A percentile compares a stretch with the other conserved stretches of the same genome.
phyloP scores from a whole-genome alignment of 2,888 invertebrate species.

The Augochlorella aurata region DNA sequence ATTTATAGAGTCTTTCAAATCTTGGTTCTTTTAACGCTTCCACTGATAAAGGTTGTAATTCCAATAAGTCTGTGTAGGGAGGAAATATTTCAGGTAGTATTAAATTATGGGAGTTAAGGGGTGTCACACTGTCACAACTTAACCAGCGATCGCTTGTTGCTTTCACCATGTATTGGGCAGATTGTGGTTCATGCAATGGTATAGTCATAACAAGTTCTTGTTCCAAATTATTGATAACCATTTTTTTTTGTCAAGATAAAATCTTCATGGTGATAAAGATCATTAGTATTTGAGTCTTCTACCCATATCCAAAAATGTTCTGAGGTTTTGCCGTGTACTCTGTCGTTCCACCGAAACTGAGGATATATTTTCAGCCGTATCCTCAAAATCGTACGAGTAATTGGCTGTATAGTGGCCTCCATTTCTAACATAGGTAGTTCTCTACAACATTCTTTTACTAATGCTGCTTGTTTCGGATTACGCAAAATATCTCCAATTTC shows the following conservation, averaged over 20 bases:
- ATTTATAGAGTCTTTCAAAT: constrained; percentile 93
- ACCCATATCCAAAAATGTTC: constrained; percentile 99
- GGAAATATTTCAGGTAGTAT: constrained; percentile 96
- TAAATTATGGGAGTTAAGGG: constrained; percentile 91
- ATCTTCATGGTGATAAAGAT: constrained; percentile 97
- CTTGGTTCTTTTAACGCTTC: constrained; percentile 89
- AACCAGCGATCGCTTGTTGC: constrained; percentile 94
- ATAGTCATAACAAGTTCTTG: constrained; percentile 97
- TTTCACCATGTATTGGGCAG: constrained; percentile 94
- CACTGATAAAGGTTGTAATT: constrained; percentile 94
- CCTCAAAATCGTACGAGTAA: constrained; percentile 94
- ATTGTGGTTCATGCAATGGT: constrained; percentile 94
- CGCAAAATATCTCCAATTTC: constrained; percentile 92
- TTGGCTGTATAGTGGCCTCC: constrained; percentile 94
- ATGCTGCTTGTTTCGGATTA: constrained; percentile 89
- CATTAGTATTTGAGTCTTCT: constrained; percentile 96
- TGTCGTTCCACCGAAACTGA: constrained; percentile 92
- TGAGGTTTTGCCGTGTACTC: constrained; percentile 92
- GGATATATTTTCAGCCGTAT: constrained; percentile 92
- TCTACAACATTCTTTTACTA: constrained; percentile 91
- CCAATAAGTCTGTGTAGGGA: constrained; percentile 95
- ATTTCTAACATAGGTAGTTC: constrained; percentile 93
- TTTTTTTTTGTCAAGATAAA: constrained; percentile 91
- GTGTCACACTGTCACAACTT: constrained; percentile 84
- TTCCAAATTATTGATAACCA: constrained; percentile 85